Conservation (phyloP, 2,888 invertebrate genomes). For the Scaptomyza flava region DNA sequence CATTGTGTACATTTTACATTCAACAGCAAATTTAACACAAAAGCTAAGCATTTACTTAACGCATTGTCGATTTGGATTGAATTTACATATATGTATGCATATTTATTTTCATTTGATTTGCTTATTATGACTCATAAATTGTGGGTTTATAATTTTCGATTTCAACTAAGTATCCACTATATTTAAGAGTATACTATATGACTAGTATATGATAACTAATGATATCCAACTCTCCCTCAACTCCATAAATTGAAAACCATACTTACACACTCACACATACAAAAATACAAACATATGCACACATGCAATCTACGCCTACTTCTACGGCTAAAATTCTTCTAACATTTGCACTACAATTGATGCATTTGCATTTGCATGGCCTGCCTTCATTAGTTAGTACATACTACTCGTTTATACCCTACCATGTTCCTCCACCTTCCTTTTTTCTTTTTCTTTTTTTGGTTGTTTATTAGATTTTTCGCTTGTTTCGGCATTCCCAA, state of each 20-base stretch:
- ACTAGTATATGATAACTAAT: conserved; percentile 19
- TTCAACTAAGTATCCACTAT: conserved; percentile 27
- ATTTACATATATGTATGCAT: conserved; percentile 7
- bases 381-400: conserved; percentile 17
- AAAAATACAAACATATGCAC: conserved; percentile 19
- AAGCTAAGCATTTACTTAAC: conserved; percentile 82
- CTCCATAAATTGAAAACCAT: conserved; percentile 22
- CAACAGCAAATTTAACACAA: conserved; percentile 85
- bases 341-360: conserved; percentile 67
- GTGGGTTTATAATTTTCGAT: conserved; percentile 25
- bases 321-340: conserved; percentile 58
- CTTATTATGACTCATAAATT: conserved; percentile 37
- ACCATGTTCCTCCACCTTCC: conserved; percentile 15
- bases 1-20: conserved; percentile 82
- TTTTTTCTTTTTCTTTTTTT: neutral
- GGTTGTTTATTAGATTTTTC: conserved; percentile 19
- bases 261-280: conserved; percentile 30
- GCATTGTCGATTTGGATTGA: conserved; percentile 38
- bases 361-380: conserved; percentile 31
- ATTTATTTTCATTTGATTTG: conserved; percentile 21
- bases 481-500: conserved; percentile 28
- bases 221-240: conserved; percentile 5
- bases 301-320: conserved; percentile 38
- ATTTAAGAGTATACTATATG: conserved; percentile 22
- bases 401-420: conserved; percentile 17